These are phyloP conservation scores for Dysidea cf. avara DNA, from an alignment of 37 sponge, comb jelly and placozoan species.

Conservation along the genomic window DNA sequence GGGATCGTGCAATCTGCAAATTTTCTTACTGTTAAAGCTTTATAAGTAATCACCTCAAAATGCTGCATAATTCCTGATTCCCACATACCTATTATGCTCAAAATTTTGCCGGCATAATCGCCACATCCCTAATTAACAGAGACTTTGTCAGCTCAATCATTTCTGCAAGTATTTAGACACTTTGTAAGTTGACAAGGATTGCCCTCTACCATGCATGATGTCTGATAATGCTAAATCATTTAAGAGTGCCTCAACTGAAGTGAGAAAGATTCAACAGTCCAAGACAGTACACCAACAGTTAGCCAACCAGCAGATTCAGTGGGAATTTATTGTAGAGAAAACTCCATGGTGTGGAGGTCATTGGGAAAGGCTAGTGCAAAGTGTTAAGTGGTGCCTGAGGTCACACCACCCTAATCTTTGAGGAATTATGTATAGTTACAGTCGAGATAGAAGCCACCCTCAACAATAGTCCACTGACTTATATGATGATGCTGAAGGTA, in stretches of 20 bases:
- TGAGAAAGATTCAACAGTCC: conserved; percentile 3
- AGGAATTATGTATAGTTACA: conserved; percentile 39
- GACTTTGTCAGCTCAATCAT: neutral
- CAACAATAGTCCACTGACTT: conserved; percentile 31
- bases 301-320: conserved; percentile 4
- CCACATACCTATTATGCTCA: too few species aligned
- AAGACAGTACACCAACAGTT: conserved; percentile 1
- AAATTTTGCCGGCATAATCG: too few species aligned
- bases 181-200: conserved; percentile 48
- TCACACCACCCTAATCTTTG: conserved; percentile 20
- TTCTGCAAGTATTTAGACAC: neutral
- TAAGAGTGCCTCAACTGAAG: conserved; percentile 25
- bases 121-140: too few species aligned
- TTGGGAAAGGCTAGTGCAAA: conserved; percentile 30
- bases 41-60: too few species aligned
- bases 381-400: conserved; percentile 40
- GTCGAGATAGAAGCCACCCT: conserved; percentile 28
- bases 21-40: too few species aligned
- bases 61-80: too few species aligned
- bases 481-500: conserved; percentile 9
- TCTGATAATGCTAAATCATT: conserved; percentile 56
- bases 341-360: conserved; percentile 62
- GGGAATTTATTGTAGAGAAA: conserved; percentile 46
- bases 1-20: too few species aligned
- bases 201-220: conserved; percentile 22